Percentiles rank a stretch among this genome's conserved stretches.
These are phyloP conservation scores for Amphiprion ocellaris DNA, from an alignment of 2,113 vertebrate genomes.

Conservation along the genomic window DNA sequence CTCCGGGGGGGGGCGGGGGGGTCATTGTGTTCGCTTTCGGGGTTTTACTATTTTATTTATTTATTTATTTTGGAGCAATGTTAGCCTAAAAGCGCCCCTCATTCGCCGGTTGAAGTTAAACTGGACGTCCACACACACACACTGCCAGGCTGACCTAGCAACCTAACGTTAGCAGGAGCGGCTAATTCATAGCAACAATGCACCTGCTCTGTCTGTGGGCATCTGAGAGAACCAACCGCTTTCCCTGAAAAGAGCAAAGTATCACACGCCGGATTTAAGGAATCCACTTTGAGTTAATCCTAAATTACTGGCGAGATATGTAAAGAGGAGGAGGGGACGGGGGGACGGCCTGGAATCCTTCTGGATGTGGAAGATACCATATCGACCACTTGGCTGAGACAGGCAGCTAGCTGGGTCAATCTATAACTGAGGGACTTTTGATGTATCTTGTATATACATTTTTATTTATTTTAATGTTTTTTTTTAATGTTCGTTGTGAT, in stretches of 20 bases:
- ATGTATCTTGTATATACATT: too few relatives aligned
- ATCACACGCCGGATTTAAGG: conserved; percentile 10
- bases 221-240: not conserved
- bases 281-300: conserved; percentile 13
- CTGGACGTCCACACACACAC: conserved; percentile 5
- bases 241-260: not conserved
- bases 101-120: not conserved
- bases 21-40: conserved; percentile 25
- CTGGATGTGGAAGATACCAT: conserved; percentile 71
- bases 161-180: conserved; percentile 49
- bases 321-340: not conserved
- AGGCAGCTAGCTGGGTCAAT: conserved; percentile 7
- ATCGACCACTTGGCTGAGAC: conserved; percentile 52
- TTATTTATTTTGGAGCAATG: not conserved
- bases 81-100: not conserved
- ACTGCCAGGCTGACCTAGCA: conserved; percentile 35
- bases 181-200: not conserved
- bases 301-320: conserved; percentile 17
- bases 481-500: too few relatives aligned
- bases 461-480: too few relatives aligned
- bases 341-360: conserved; percentile 61
- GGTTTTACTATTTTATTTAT: not conserved
- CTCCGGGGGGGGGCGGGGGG: conserved; percentile 28
- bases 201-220: conserved; percentile 23
- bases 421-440: too few relatives aligned